Base-by-base conservation (phyloP, 2,797 vertebrate genomes). In the Crenichthys baileyi region DNA sequence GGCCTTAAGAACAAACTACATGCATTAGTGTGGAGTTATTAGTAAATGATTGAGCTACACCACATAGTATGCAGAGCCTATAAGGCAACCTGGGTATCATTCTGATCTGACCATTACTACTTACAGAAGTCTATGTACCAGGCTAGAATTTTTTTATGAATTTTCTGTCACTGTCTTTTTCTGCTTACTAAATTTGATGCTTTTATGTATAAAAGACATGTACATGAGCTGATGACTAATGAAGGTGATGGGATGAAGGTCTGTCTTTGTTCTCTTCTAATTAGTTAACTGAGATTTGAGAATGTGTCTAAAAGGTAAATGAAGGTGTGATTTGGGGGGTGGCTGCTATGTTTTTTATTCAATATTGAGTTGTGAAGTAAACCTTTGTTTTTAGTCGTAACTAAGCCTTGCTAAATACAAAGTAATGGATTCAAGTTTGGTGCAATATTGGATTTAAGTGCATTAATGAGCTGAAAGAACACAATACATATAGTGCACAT, bases 231-330 rank as follows among this genome's bases (percentile, higher is more conserved):
- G 70, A 58, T 86, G 65, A 70, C 70, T 77, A 73, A 83, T 89
- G 88, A 90, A 91, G 88, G 88, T 90, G 83, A 78, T 8, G 88
- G 88, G 88, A 87, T 87, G 85, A 89, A 88, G 85, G 65, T 36
- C 78, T 86, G 58, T 84, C 46, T 79, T 83, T 58, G 24, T 68
- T 36, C 29, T 73, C 5, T 77, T 84, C 70, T 75, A 72, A 75
- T 84, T 31, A 31, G 20, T 16, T 72, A 67, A 65, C 20, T 72
- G 60, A 72, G 74, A 76, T 84, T 80, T 83, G 9, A 81, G 91
- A 88, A 85, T 72, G 7, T 77, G 72, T 67, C 18, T 58, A 46
- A 76, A 46, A 41, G 36, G 48, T 2, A 78, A 83, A 85, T 90
- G 85, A 91, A 91, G 89, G 78, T 44, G 22, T 36, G 13, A 9